Evolutionary conservation across 1,140 invertebrate species (phyloP), one percentile per base, ranked within the genome.

Genomic region (Gonatopus flavifemur): DNA sequence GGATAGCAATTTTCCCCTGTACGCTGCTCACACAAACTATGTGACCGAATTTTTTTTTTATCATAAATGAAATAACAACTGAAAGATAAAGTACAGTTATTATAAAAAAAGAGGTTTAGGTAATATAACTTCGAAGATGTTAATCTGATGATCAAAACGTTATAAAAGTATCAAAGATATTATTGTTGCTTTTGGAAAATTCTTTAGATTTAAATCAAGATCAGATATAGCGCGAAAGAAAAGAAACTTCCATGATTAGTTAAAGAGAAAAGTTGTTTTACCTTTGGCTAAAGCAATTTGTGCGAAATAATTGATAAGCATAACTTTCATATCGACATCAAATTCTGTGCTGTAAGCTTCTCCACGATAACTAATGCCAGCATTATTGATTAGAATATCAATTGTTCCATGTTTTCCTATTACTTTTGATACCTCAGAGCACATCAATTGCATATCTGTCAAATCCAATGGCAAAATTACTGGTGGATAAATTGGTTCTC

Each of bases 271-370:
- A 43, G 40, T 51, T 47, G 31, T 22, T 45, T 57, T 79, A 95
- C 93, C 91, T 89, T 95, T 96, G 3, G 93, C 93, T 6, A 98
- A 73, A 32, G 88, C 90, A 48, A 97, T 83, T 59, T 93, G 85
- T 20, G 93, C 94, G 82, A 98, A 95, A 78, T 95, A 98, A 80
- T 98, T 98, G 2, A 96, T 86, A 20, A 85, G 72, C 95, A 98
- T 98, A 13, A 98, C 81, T 82, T 89, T 87, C 37, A 88, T 81
- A 77, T 96, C 88, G 21, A 98, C 91, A 67, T 91, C 86, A n/a
- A 94, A 67, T 31, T 84, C 78, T 3, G 94, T 96, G 35, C 88
- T 79, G 15, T 85, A 52, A 42, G 90, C 86, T 59, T 84, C 81
- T 6, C 93, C 93, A 65, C 96, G 78, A 57, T 89, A 86, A 36